Percentiles rank a stretch among this genome's conserved stretches.
Evolutionary conservation across 2,888 invertebrate species (phyloP).

Genomic region (Perizoma flavofasciatum): DNA sequence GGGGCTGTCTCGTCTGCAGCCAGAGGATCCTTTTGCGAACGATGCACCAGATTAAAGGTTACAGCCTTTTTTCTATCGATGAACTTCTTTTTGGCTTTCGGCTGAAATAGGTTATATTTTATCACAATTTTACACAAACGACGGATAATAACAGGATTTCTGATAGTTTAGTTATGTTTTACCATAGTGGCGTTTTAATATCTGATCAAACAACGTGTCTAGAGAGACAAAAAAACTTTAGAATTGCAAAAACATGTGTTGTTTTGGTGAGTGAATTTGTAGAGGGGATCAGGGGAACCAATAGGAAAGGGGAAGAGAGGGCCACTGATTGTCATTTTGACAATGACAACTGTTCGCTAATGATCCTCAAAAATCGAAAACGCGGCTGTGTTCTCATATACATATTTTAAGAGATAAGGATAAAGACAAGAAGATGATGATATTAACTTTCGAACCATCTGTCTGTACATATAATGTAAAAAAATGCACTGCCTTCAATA

Average conservation of each 20-base stretch:
- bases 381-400: too few relatives aligned
- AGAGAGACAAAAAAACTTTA: conserved; percentile 33
- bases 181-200: conserved; percentile 52
- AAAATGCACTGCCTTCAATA: too few relatives aligned
- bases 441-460: too few relatives aligned
- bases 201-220: conserved; percentile 10
- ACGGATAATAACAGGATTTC: background rate
- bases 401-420: too few relatives aligned
- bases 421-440: too few relatives aligned
- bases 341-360: conserved; percentile 3
- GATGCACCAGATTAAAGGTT: conserved; percentile 95
- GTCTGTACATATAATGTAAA: background rate
- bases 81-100: conserved; percentile 90
- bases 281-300: background rate
- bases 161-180: conserved; percentile 25
- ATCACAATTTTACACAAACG: background rate
- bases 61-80: conserved; percentile 96
- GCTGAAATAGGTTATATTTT: conserved; percentile 71
- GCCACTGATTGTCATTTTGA: conserved; percentile 4
- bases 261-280: conserved; percentile 45
- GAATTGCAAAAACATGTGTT: conserved; percentile 64
- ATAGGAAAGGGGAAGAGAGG: background rate
- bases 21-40: conserved; percentile 97
- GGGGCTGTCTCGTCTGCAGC: conserved; percentile 95
- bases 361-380: too few relatives aligned